Evolutionary conservation across 2,797 vertebrate genomes (phyloP).

Genomic region (Erithacus rubecula): DNA sequence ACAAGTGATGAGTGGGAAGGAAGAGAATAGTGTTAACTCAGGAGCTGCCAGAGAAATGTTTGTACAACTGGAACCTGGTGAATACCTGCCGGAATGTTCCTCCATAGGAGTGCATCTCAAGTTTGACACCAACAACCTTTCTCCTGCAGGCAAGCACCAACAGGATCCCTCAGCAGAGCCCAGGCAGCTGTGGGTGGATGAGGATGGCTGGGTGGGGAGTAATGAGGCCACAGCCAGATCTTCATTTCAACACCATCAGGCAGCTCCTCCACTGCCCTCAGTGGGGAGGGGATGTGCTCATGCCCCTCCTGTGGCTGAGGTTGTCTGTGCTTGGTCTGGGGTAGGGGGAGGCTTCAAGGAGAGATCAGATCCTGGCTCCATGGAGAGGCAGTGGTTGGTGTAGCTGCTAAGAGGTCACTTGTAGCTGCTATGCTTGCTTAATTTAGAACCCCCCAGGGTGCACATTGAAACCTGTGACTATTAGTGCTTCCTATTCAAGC

Average conservation of each 20-base stretch:
- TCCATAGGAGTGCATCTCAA: not conserved
- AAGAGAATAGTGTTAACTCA: not conserved
- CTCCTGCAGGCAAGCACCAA: not conserved
- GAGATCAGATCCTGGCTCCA: not conserved
- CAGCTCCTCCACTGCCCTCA: not conserved
- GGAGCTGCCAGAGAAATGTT: not conserved
- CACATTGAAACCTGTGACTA: not conserved
- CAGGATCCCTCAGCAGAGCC: not conserved
- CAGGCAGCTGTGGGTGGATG: not conserved
- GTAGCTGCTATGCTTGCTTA: not conserved
- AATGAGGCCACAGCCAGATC: not conserved
- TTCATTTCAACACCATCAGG: not conserved
- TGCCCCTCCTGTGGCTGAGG: not conserved
- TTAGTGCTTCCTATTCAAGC: not conserved
- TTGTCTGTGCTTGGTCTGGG: not conserved
- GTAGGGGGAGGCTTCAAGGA: not conserved
- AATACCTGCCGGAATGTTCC: not conserved
- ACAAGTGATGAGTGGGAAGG: not conserved
- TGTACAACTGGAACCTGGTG: not conserved
- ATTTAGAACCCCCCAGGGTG: not conserved
- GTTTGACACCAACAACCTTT: not conserved
- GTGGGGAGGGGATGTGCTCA: not conserved
- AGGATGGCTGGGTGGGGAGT: fast-evolving
- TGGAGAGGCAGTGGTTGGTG: not conserved
- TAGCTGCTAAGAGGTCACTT: not conserved